Evolutionary conservation across 2,797 vertebrate genomes (phyloP).

Genomic region (Etheostoma perlongum): DNA sequence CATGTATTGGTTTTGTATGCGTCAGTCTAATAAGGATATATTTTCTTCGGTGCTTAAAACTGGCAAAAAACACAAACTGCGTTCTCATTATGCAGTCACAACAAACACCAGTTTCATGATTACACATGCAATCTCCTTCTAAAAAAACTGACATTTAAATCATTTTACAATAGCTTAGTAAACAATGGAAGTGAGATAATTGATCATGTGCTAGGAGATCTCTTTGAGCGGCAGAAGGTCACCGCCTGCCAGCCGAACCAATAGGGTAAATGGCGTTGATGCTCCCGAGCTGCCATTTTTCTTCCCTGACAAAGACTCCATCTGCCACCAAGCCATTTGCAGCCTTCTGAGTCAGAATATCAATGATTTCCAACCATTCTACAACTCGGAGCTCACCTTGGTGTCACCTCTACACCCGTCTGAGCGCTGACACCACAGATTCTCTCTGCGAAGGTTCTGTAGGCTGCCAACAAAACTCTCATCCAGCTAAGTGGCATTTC

Average conservation of each 20-base stretch:
- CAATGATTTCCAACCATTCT: constrained; percentile 95
- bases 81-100: constrained; percentile 28
- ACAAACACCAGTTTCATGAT: constrained; percentile 34
- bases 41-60: constrained; percentile 8
- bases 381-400: constrained; percentile 93
- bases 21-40: background rate
- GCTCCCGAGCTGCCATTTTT: constrained; percentile 93
- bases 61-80: constrained; percentile 11
- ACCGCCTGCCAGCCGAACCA: constrained; percentile 85
- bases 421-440: constrained; percentile 85
- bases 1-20: constrained; percentile 7
- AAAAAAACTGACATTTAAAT: constrained; percentile 65
- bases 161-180: constrained; percentile 68
- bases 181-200: constrained; percentile 84
- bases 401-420: constrained; percentile 88
- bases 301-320: constrained; percentile 98
- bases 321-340: constrained; percentile 95
- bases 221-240: constrained; percentile 88
- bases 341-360: constrained; percentile 94
- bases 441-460: constrained; percentile 66
- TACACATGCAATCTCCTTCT: constrained; percentile 38
- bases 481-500: constrained; percentile 77
- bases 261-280: constrained; percentile 86
- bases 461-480: constrained; percentile 71
- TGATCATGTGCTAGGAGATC: constrained; percentile 84